Percentiles rank a stretch among this genome's conserved stretches.
Evolutionary conservation across 2,888 invertebrate species (phyloP).

Genomic region (Aspidapion aeneum): DNA sequence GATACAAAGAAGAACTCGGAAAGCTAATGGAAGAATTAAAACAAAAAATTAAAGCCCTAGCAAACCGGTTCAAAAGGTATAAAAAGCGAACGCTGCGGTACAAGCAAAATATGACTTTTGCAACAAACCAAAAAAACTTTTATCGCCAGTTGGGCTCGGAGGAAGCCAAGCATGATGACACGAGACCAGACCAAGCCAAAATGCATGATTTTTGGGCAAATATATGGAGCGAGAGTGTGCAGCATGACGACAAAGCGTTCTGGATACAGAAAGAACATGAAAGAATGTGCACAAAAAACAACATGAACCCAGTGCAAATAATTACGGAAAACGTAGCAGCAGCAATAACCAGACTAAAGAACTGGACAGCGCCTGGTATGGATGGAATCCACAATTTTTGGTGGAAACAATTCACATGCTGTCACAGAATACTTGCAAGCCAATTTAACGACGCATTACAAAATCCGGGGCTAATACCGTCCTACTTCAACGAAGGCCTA

Average conservation of each 20-base stretch:
- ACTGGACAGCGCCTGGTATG: background rate
- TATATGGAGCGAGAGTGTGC: background rate
- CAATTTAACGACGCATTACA: background rate
- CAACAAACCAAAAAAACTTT: background rate
- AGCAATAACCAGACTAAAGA: background rate
- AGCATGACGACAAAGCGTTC: background rate
- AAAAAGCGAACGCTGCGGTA: background rate
- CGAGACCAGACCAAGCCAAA: background rate
- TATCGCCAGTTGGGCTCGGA: background rate
- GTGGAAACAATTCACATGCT: no score
- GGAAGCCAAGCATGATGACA: background rate
- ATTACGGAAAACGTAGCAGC: background rate
- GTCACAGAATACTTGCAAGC: background rate
- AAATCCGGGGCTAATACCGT: background rate
- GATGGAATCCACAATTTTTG: background rate
- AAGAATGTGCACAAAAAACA: no score
- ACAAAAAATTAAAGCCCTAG: background rate
- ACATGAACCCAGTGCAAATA: background rate
- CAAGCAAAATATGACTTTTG: background rate
- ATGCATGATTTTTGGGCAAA: no score
- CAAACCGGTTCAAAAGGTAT: background rate
- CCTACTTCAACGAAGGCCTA: background rate
- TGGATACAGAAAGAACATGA: background rate
- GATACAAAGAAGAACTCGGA: background rate
- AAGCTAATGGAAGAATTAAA: background rate